Evolutionary conservation across 2,113 vertebrate genomes (phyloP).

Genomic region (Phylloscopus trochiloides): DNA sequence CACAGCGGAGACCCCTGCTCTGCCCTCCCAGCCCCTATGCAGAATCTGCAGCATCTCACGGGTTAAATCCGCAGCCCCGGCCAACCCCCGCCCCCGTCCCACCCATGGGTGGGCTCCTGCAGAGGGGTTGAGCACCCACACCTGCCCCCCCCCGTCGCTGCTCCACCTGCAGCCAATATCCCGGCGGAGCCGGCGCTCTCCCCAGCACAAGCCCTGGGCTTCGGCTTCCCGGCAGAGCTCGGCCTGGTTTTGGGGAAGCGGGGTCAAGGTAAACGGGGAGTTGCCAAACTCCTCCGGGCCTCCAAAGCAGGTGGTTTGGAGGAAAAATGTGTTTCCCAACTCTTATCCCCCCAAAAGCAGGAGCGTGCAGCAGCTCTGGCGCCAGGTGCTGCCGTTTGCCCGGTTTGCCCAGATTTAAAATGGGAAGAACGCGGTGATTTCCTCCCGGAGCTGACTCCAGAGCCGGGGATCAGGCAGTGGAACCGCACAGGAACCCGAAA

Average conservation of each 20-base stretch:
- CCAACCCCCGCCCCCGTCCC: not conserved
- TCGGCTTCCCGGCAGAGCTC: fast-evolving
- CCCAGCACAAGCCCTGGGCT: fast-evolving
- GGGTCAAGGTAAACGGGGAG: fast-evolving
- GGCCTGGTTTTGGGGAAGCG: fast-evolving
- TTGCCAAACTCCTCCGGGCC: not conserved
- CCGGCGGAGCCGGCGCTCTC: fast-evolving
- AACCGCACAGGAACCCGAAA: fast-evolving
- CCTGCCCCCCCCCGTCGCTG: not conserved
- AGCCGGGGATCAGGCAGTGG: fast-evolving
- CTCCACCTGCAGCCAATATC: not conserved
- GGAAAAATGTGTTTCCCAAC: not conserved
- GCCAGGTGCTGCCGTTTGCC: fast-evolving
- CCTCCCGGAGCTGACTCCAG: not conserved
- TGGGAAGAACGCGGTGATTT: fast-evolving
- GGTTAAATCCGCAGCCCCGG: not conserved
- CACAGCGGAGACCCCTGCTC: fast-evolving
- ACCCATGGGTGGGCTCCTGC: not conserved
- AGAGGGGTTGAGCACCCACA: not conserved
- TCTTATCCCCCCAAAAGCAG: not conserved
- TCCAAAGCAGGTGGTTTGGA: fast-evolving
- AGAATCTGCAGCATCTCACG: fast-evolving
- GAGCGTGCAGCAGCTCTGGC: fast-evolving
- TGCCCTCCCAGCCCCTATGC: fast-evolving
- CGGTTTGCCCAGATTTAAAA: not conserved